A percentile compares a stretch with the other conserved stretches of the same genome.
Conservation (phyloP, 2,797 vertebrate genomes). For the Acridotheres tristis region DNA sequence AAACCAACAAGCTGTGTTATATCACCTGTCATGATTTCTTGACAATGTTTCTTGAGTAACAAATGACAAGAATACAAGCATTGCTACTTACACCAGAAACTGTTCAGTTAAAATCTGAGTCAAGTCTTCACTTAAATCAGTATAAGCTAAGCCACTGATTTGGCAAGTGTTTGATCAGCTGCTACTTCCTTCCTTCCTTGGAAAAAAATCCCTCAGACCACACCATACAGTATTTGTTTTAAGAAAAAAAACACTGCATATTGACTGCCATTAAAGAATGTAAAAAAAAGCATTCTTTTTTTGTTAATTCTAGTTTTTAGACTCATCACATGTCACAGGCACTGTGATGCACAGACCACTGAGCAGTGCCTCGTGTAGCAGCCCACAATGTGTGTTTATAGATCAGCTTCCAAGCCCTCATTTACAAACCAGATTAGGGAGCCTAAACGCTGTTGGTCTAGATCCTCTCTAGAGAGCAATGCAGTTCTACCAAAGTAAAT, state of each 20-base stretch:
- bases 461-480: not conserved
- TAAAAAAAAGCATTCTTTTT: not conserved
- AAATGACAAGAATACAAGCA: not conserved
- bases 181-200: conserved; percentile 32
- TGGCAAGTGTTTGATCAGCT: conserved; percentile 40
- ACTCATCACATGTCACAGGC: not conserved
- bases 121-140: not conserved
- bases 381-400: not conserved
- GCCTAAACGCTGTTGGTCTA: not conserved
- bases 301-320: not conserved
- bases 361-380: not conserved
- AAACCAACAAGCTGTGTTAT: not conserved
- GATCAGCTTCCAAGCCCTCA: not conserved
- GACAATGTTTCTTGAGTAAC: not conserved
- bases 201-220: conserved; percentile 27
- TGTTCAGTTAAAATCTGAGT: not conserved
- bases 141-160: conserved; percentile 16
- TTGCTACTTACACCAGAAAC: not conserved
- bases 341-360: not conserved
- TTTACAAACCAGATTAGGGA: not conserved
- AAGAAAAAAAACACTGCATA: conserved; percentile 15
- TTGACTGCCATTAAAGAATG: not conserved
- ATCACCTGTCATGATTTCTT: not conserved
- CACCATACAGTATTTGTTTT: not conserved
- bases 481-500: not conserved